Evolutionary conservation across 2,113 vertebrate species (phyloP), one percentile per base, ranked within the genome.

Genomic region (Myotis brandtii): DNA sequence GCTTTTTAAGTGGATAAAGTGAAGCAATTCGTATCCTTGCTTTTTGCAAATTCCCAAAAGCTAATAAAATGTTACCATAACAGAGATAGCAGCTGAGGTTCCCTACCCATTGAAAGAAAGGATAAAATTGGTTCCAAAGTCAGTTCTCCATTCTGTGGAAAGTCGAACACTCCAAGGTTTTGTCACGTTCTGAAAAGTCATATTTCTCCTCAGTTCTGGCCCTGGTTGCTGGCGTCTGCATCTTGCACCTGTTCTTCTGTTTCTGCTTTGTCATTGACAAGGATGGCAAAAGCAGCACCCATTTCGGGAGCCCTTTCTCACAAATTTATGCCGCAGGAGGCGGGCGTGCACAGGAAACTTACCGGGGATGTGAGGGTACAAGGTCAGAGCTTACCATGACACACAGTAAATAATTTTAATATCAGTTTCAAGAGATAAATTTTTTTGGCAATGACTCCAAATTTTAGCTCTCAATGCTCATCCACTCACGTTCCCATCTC

Each of bases 231-330:
- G 91, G 46, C 86, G 64, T 75, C 52, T 46, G 18, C 10, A 27
- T 66, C 32, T 72, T 40, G 50, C 93, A 88, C 85, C 94, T 95
- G 81, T 81, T 95, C 72, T 25, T 83, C n/a, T 88, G 40, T 77
- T 96, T 82, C 62, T 93, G 27, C 69, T 89, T 95, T 88, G 32
- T 93, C 73, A 50, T 43, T 83, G 75, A 88, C 67, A 79, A 27
- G 48, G 56, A 40, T 85, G 37, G 11, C 43, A 25, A 92, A 37
- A 37, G 52, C 6, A 54, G 5, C 32, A 32, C 59, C 11, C 52
- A 64, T 32, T 73, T 56, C 54, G 79, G 54, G 34, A 93, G 23
- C 5, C 56, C 8, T 81, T 81, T 40, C 0, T 20, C 30, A 30
- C 6, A 54, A 54, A 87, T 72, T 87, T 7, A 18, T 70, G 9